A percentile compares a stretch with the other conserved stretches of the same genome.
Evolutionary conservation across 1,140 invertebrate species (phyloP).

Genomic region (Zaprionus tsacasi): DNA sequence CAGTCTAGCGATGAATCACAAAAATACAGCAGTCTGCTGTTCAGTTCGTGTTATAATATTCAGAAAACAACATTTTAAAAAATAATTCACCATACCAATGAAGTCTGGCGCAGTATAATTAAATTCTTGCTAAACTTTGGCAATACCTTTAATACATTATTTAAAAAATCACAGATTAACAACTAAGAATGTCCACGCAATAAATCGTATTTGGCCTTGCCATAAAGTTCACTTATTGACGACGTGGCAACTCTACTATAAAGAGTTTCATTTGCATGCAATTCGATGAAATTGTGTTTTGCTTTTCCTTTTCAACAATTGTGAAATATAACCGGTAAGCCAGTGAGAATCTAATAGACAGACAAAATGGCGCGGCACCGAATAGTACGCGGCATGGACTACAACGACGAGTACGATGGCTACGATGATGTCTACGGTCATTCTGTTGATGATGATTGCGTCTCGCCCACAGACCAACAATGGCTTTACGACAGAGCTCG

Average conservation of each 20-base stretch:
- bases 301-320: slow-evolving; percentile 47
- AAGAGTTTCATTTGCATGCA: slow-evolving; percentile 37
- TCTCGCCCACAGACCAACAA: slow-evolving; percentile 94
- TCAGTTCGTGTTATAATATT: not conserved
- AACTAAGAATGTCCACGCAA: not conserved
- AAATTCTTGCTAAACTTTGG: not conserved
- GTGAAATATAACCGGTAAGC: slow-evolving; percentile 49
- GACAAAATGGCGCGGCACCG: slow-evolving; percentile 90
- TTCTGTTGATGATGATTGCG: slow-evolving; percentile 91
- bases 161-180: not conserved
- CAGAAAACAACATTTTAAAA: not conserved
- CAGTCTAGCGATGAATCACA: not conserved
- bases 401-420: slow-evolving; percentile 93
- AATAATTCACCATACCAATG: not conserved
- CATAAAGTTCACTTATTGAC: not conserved
- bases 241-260: slow-evolving; percentile 12
- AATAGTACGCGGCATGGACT: slow-evolving; percentile 90
- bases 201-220: not conserved
- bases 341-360: slow-evolving; percentile 1
- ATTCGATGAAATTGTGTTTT: slow-evolving; percentile 48
- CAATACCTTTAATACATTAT: not conserved
- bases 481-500: slow-evolving; percentile 93
- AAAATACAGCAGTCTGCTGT: too few species aligned
- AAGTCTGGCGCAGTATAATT: not conserved
- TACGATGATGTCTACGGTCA: slow-evolving; percentile 97